Evolutionary conservation across 1,140 invertebrate genomes (phyloP).

Genomic region (Apis dorsata): DNA sequence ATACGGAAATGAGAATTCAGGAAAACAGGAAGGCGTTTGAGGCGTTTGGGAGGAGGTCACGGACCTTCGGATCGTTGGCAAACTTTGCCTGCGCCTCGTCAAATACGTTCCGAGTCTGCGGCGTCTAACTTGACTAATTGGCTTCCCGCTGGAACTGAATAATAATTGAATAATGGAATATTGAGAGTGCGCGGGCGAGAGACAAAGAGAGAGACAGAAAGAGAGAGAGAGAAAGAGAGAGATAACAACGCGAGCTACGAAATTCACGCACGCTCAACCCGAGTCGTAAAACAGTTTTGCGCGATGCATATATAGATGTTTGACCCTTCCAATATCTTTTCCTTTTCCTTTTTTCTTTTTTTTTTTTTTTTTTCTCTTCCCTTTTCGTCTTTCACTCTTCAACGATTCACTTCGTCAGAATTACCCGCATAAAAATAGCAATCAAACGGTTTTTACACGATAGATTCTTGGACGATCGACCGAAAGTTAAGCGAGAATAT

Average conservation of each 20-base stretch:
- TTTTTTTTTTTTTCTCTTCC: too few relatives aligned
- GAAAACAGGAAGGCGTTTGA: slow-evolving; percentile 21
- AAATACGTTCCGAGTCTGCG: slow-evolving; percentile 47
- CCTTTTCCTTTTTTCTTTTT: too few relatives aligned
- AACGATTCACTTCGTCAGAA: not conserved
- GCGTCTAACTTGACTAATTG: slow-evolving; percentile 64
- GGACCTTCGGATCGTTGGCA: slow-evolving; percentile 41
- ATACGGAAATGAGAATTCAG: not conserved
- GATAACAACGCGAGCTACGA: slow-evolving; percentile 47
- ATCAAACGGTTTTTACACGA: not conserved
- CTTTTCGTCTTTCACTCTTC: not conserved
- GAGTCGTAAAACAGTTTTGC: not conserved
- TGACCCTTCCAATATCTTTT: not conserved
- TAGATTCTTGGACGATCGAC: not conserved
- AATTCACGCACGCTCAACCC: slow-evolving; percentile 8
- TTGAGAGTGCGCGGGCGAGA: slow-evolving; percentile 10
- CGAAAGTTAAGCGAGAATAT: not conserved
- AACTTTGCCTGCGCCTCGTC: slow-evolving; percentile 48
- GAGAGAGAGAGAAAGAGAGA: too few relatives aligned
- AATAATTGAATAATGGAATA: slow-evolving; percentile 66
- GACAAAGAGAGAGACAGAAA: too few relatives aligned
- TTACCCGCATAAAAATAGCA: not conserved
- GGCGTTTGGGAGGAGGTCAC: slow-evolving; percentile 8
- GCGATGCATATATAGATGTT: not conserved
- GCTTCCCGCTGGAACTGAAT: slow-evolving; percentile 60